Conservation (phyloP, 2,797 vertebrate species). For the Podargus strigoides region DNA sequence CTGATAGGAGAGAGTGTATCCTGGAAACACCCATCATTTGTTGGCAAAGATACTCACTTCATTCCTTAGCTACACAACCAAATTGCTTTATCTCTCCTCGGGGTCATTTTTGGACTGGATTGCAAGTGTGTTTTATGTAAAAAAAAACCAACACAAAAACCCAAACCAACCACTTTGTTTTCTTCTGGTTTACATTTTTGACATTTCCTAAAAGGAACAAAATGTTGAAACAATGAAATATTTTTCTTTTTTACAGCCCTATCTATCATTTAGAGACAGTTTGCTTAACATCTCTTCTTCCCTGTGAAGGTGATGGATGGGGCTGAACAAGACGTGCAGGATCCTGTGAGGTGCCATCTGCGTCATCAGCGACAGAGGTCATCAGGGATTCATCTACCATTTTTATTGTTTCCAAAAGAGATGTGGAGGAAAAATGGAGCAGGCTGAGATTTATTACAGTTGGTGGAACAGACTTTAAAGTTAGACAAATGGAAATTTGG, state of each 20-base stretch:
- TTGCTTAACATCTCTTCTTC: constrained; percentile 30
- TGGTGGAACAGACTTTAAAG: not conserved
- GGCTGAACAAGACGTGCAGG: not conserved
- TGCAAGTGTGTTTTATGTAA: not conserved
- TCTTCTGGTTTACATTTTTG: constrained; percentile 46
- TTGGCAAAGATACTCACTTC: not conserved
- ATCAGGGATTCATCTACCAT: not conserved
- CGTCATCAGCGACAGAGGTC: not conserved
- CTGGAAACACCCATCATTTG: constrained; percentile 10
- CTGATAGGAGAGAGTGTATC: not conserved
- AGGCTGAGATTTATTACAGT: not conserved
- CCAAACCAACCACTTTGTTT: not conserved
- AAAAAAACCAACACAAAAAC: not conserved
- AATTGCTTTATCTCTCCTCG: not conserved
- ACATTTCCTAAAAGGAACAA: constrained; percentile 34
- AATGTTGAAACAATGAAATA: not conserved
- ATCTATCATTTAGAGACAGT: constrained; percentile 35
- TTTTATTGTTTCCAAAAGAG: not conserved
- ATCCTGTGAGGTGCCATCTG: constrained; percentile 4
- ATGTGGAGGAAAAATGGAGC: not conserved
- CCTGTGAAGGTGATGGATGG: not conserved
- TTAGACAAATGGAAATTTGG: constrained; percentile 1
- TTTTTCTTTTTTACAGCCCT: constrained; percentile 20
- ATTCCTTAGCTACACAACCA: not conserved
- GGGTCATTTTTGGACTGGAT: not conserved